Base-by-base conservation (phyloP, 2,888 invertebrate genomes). In the Ochropacha duplaris region DNA sequence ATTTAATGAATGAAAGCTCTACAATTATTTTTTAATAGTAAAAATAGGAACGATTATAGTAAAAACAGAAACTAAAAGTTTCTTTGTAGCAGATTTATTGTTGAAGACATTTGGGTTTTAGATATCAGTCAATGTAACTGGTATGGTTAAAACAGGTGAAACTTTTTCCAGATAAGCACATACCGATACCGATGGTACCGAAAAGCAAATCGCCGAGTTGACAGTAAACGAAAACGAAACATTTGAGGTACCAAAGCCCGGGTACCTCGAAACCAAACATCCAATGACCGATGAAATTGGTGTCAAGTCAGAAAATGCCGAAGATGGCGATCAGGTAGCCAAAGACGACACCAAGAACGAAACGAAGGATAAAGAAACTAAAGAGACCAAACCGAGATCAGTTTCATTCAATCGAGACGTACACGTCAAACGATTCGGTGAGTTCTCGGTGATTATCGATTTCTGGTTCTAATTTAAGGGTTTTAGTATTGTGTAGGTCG, bases 401-500 rank as follows among this genome's bases (percentile, higher is more conserved):
- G 97, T 97, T 79, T 97, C 97, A 87, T 97, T 97, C 94, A 97
- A 97, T 94, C 94, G 96, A 90, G 97, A 97, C 94, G 97, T 97
- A 81, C 97, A 97, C 94, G 96, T 97, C 84, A 97, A 97, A 92
- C 94, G 97, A 94, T 97, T 97, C 93, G 96, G 97, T 96, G 95
- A 95, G 95, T 91, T 75, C 58, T 65, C 54, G 54, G 61, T 55
- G 55, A 50, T 57, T 92, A 74, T 56, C 26, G 50, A 22, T 52
- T 59, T 16, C 55, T 61, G 59, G 54, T 3, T 31, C 52, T 31
- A 52, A 28, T 44, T 19, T 44, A 44, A 44, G 6, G 44, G 44
- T 44, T 9, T 44, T 44, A 44, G 44, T 44, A 19, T 44, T 19
- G 44, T 19, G 44, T 19, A 19, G 4, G 19, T 44, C 44, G 44